phyloP scores from a whole-genome alignment of 2,797 vertebrate genomes.

The Pipistrellus nathusii region DNA sequence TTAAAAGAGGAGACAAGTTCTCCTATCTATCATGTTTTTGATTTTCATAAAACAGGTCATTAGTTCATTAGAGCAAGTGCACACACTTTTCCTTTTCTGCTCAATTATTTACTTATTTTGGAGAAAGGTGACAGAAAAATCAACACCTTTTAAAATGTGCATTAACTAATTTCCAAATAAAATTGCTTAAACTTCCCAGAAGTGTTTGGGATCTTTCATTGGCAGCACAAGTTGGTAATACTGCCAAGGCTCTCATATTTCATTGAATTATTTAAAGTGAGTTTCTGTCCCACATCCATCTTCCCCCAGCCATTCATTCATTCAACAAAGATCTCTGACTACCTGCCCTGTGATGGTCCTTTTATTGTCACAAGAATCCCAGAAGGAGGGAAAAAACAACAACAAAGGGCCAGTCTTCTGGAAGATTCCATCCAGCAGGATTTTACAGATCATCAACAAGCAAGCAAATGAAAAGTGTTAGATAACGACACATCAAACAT shows the following conservation, averaged over 20 bases:
- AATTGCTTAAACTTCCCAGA: not conserved
- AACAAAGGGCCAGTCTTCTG: not conserved
- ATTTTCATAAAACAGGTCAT: not conserved
- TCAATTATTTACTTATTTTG: slow-evolving; percentile 17
- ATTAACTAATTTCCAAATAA: slow-evolving; percentile 38
- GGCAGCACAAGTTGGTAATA: not conserved
- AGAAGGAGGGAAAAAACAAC: not conserved
- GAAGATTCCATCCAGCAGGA: not conserved
- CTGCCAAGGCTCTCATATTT: not conserved
- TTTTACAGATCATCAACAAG: not conserved
- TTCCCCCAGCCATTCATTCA: not conserved
- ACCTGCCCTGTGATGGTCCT: not conserved
- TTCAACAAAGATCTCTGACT: not conserved
- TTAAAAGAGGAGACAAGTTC: not conserved
- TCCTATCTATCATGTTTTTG: not conserved
- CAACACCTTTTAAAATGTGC: not conserved
- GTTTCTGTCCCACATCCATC: not conserved
- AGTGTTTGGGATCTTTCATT: not conserved
- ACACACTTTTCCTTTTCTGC: slow-evolving; percentile 27
- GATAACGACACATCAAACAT: not conserved
- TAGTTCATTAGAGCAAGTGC: not conserved
- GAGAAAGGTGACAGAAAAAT: slow-evolving; percentile 44
- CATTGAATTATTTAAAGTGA: slow-evolving; percentile 48
- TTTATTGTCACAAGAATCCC: not conserved
- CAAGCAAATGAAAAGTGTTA: not conserved